Base-by-base conservation (phyloP, 2,797 vertebrate species). In the Pseudotriccus pelzelni region DNA sequence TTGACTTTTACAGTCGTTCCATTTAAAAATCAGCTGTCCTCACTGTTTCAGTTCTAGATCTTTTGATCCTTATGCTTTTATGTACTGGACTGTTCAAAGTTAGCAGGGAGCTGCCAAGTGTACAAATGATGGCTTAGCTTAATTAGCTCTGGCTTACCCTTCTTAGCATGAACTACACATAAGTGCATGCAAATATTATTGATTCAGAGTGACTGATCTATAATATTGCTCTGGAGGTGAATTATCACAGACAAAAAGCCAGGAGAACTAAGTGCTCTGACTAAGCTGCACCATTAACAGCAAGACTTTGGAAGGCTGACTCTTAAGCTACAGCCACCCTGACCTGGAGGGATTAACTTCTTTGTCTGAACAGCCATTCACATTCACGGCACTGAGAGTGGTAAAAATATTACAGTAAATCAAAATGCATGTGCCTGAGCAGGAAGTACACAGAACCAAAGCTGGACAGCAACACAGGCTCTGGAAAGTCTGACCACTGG, bases 101-200 rank as follows among this genome's bases (percentile, higher is more conserved):
- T 94, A 94, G 70, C 46, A 92, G 83, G 46, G 87, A 94, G 87
- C 77, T 96, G 94, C 80, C 95, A 94, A 91, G 60, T 49, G 28
- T 91, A 87, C 74, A 95, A 94, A 94, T 62, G 80, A 93, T 93
- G 56, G 84, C 95, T 94, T 74, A 93, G 88, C 80, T 94, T 96
- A 94, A 97, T 96, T 97, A 96, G 77, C 70, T 84, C 93, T 80
- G 83, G 41, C 59, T 95, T 94, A 77, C 44, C 56, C 74, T 91
- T n/a, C 68, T 94, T 95, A 91, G 80, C 56, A 95, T 87, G 95
- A 91, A 75, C 70, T 87, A 68, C 83, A 87, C 89, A 90, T 95
- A 96, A 94, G 44, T 91, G 85, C n/a, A 95, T 94, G 95, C 95
- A 96, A 96, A 94, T 96, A 87, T 88, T 94, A 94, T 96, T 84